Base-by-base conservation (phyloP, 2,888 invertebrate genomes). In the Tipula vernalis region DNA sequence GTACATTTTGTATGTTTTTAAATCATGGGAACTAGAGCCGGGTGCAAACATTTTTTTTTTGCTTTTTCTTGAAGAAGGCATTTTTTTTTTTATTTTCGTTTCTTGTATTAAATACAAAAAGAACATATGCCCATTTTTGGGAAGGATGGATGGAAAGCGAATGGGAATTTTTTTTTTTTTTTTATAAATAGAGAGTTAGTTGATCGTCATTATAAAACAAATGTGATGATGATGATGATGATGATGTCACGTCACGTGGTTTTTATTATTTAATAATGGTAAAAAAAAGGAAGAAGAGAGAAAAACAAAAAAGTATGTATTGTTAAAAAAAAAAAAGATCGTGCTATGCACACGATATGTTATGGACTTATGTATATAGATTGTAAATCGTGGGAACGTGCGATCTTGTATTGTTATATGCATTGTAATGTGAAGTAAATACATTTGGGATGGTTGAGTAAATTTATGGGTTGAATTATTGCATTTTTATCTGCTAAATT, bases 241-340 rank as follows among this genome's bases (percentile, higher is more conserved):
- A 84, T 84, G 84, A 84, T 84, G 84, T 84, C 84, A 84, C 84
- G 84, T 84, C 84, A 84, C 84, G 84, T 84, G 84, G 84, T 84
- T 84, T 84, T 84, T 84, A 39, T 84, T 84, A 84, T 84, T 84
- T 84, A 84, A 84, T 39, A 39, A 84, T 84, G 36, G 41, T 84
- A 84, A 84, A 39, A 39, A 39, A 84, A 84, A 84, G 41, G 84
- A 84, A 84, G 41, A 84, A 13, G 39, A 36, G 39, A 83, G 83
- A 13, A 83, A 83, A 13, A 83, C 5, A 83, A 15, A 36, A 15
- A 28, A 28, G 2, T 28, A 28, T 28, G 28, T 36, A 39, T 39
- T 84, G 41, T 84, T 36, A 13, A 83, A 71, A 39, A 84, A 28
- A n/a, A 39, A 39, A 39, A 39, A 36, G 84, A 84, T 84, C 84